Evolutionary conservation across 1,140 invertebrate genomes (phyloP).

Genomic region (Diuraphis noxia): DNA sequence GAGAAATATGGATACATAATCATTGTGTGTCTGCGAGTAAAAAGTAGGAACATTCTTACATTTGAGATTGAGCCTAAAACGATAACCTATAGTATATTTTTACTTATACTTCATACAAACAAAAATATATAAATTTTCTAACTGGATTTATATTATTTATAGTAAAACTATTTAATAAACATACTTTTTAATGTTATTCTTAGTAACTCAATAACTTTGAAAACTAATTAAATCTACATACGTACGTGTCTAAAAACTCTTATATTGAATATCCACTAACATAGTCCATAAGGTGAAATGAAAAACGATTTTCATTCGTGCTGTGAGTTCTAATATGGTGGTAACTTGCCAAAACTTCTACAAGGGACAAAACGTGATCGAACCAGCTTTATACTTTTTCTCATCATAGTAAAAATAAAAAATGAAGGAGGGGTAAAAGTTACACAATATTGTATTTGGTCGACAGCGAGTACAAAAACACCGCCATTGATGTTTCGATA

Average conservation of each 20-base stretch:
- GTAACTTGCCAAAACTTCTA: slow-evolving; percentile 22
- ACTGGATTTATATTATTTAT: no score
- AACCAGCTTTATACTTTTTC: slow-evolving; percentile 30
- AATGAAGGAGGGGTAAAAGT: neutral
- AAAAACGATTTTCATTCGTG: slow-evolving; percentile 26
- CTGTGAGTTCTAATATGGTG: slow-evolving; percentile 19
- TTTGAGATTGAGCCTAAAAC: neutral
- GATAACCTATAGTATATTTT: neutral
- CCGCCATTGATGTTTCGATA: slow-evolving; percentile 11
- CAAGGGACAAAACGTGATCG: slow-evolving; percentile 24
- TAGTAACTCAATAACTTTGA: neutral
- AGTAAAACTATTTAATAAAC: neutral
- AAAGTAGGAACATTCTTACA: neutral
- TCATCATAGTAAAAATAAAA: neutral
- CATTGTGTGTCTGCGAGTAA: neutral
- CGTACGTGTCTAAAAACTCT: neutral
- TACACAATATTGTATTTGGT: neutral
- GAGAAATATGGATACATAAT: neutral
- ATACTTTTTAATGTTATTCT: neutral
- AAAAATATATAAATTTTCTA: neutral
- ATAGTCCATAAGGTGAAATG: neutral
- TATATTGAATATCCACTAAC: neutral
- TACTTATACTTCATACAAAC: neutral
- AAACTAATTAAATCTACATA: neutral
- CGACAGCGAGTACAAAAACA: slow-evolving; percentile 5